Evolutionary conservation across 2,113 vertebrate species (phyloP).

Genomic region (Brachirus orientalis): DNA sequence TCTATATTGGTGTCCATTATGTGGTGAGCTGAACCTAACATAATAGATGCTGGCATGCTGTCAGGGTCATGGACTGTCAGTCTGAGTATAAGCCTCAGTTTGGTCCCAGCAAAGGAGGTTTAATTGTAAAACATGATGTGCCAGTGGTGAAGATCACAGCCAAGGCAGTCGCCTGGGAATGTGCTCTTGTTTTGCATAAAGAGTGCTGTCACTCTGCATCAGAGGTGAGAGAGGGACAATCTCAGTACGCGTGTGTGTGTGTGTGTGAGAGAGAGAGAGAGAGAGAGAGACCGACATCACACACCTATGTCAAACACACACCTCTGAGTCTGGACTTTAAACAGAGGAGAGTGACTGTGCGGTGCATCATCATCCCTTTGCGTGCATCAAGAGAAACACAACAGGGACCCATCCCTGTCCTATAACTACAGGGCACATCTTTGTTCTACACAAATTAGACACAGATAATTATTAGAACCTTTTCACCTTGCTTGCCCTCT

Average conservation of each 20-base stretch:
- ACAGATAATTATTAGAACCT: conserved; percentile 83
- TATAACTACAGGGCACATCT: conserved; percentile 81
- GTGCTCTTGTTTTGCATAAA: conserved; percentile 59
- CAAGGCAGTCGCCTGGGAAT: conserved; percentile 53
- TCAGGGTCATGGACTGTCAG: conserved; percentile 49
- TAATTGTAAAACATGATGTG: conserved; percentile 68
- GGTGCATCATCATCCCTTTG: conserved; percentile 74
- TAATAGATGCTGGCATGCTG: conserved; percentile 52
- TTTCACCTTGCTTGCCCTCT: conserved; percentile 56
- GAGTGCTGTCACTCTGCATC: conserved; percentile 74
- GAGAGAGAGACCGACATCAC: conserved; percentile 1
- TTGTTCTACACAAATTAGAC: conserved; percentile 79
- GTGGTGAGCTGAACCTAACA: conserved; percentile 45
- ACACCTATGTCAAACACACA: conserved; percentile 64
- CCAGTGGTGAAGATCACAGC: conserved; percentile 56
- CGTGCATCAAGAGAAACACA: conserved; percentile 70
- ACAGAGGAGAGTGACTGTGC: conserved; percentile 62
- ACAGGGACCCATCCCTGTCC: conserved; percentile 76
- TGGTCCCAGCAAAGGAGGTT: conserved; percentile 41
- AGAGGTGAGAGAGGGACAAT: conserved; percentile 59
- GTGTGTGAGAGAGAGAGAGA: conserved; percentile 11
- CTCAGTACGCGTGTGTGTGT: conserved; percentile 31
- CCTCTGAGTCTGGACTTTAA: conserved; percentile 75
- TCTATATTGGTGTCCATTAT: conserved; percentile 41
- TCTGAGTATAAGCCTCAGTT: conserved; percentile 5